Percentiles rank a stretch among this genome's conserved stretches.
These are phyloP conservation scores for Lipophrys pholis DNA, from an alignment of 2,113 vertebrate genomes.

Conservation along the genomic window DNA sequence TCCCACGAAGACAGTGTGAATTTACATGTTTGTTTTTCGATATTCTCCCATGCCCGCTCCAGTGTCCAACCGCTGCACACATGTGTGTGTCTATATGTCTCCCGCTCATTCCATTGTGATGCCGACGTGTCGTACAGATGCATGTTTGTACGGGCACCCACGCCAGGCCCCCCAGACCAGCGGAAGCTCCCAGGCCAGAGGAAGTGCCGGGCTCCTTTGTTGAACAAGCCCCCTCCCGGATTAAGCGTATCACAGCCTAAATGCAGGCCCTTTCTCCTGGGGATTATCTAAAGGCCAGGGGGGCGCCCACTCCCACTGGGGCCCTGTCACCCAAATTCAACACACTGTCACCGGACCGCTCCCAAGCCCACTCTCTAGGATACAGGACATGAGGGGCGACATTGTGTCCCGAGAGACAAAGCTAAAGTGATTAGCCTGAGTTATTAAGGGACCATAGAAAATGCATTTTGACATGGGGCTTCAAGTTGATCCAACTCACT, in stretches of 20 bases:
- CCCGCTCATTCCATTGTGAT: slow-evolving; percentile 48
- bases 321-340: slow-evolving; percentile 82
- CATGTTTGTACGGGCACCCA: slow-evolving; percentile 72
- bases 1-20: slow-evolving; percentile 44
- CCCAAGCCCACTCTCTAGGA: slow-evolving; percentile 41
- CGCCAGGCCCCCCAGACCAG: slow-evolving; percentile 57
- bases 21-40: slow-evolving; percentile 41
- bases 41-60: slow-evolving; percentile 27
- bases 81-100: slow-evolving; percentile 21
- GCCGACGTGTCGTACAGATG: slow-evolving; percentile 52
- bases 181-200: slow-evolving; percentile 79
- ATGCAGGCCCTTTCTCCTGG: slow-evolving; percentile 76
- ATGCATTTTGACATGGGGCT: slow-evolving; percentile 68
- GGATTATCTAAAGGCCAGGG: slow-evolving; percentile 76
- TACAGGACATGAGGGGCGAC: slow-evolving; percentile 55
- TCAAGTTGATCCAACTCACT: slow-evolving; percentile 49
- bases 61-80: slow-evolving; percentile 27
- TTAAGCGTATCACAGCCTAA: slow-evolving; percentile 81
- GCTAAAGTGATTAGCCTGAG: slow-evolving; percentile 72
- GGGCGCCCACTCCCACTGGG: slow-evolving; percentile 61
- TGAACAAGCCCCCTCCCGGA: slow-evolving; percentile 67
- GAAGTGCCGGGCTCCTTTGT: slow-evolving; percentile 78
- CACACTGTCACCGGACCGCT: slow-evolving; percentile 60
- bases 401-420: slow-evolving; percentile 67
- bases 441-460: slow-evolving; percentile 70